Evolutionary conservation across 2,113 vertebrate species (phyloP).

Genomic region (Caloenas nicobarica): DNA sequence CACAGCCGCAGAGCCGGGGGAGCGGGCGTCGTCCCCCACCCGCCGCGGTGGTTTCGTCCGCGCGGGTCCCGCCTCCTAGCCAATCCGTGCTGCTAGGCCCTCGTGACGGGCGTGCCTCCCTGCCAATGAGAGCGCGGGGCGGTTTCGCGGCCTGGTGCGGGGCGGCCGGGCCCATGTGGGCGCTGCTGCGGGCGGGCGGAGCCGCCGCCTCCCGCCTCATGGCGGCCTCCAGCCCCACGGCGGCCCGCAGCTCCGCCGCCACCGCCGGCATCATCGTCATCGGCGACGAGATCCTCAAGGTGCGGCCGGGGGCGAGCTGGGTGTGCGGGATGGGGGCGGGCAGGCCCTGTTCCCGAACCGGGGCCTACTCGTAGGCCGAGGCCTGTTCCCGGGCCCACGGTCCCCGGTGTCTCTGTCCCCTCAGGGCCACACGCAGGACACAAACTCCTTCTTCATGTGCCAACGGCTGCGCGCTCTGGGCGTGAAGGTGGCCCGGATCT

Average conservation of each 20-base stretch:
- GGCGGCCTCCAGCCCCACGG: constrained; percentile 78
- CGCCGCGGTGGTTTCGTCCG: neutral
- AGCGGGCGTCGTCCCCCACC: rapidly evolving
- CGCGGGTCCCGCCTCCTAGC: neutral
- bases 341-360: too few relatives aligned
- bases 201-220: constrained; percentile 74
- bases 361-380: too few relatives aligned
- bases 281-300: constrained; percentile 97
- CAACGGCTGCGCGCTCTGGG: constrained; percentile 85
- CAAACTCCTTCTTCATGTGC: constrained; percentile 91
- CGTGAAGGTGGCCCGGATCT: constrained; percentile 85
- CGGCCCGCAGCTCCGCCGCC: constrained; percentile 49
- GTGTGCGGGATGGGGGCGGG: neutral
- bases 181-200: constrained; percentile 62
- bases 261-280: constrained; percentile 93
- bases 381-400: neutral
- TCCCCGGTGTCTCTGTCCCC: neutral
- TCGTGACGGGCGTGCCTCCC: rapidly evolving
- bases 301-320: constrained; percentile 4
- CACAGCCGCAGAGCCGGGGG: neutral
- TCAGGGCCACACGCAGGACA: constrained; percentile 92
- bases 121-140: neutral
- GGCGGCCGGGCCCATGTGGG: neutral
- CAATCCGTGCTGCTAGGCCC: neutral
- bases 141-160: too few relatives aligned